Evolutionary conservation across 92 coral and sea anemone species (phyloP).

Genomic region (Desmophyllum pertusum): DNA sequence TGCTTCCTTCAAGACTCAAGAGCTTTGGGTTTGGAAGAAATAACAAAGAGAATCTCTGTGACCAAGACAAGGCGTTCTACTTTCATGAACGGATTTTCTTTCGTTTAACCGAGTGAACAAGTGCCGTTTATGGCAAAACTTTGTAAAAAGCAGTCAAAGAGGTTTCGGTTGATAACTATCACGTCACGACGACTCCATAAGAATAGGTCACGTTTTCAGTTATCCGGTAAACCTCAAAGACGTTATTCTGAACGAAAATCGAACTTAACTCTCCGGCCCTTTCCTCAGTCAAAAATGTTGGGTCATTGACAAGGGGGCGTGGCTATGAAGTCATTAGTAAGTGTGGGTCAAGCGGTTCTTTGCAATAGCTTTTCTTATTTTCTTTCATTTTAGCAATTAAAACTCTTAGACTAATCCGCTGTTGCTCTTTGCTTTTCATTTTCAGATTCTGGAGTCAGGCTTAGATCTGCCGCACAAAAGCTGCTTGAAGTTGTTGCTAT

Average conservation of each 20-base stretch:
- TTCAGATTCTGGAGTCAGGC: constrained; percentile 79
- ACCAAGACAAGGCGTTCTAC: neutral
- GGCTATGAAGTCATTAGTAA: too few species aligned
- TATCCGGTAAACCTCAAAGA: too few species aligned
- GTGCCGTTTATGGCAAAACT: too few species aligned
- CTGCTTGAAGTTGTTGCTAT: constrained; percentile 90
- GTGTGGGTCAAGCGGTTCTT: too few species aligned
- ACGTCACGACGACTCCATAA: too few species aligned
- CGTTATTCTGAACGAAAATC: neutral
- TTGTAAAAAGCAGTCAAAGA: neutral
- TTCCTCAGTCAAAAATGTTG: neutral
- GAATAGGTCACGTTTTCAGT: too few species aligned
- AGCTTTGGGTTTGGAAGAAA: too few species aligned
- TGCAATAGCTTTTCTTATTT: too few species aligned
- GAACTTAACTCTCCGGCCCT: neutral
- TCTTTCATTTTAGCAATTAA: too few species aligned
- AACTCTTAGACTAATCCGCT: neutral
- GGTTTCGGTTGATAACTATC: neutral
- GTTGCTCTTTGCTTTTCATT: neutral
- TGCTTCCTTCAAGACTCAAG: too few species aligned
- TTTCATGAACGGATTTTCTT: neutral
- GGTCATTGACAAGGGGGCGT: neutral
- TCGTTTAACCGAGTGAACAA: neutral
- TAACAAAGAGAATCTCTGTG: neutral
- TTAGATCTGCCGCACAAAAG: constrained; percentile 88